Base-by-base conservation (phyloP, 1,140 invertebrate genomes). In the Diorhabda sublineata region DNA sequence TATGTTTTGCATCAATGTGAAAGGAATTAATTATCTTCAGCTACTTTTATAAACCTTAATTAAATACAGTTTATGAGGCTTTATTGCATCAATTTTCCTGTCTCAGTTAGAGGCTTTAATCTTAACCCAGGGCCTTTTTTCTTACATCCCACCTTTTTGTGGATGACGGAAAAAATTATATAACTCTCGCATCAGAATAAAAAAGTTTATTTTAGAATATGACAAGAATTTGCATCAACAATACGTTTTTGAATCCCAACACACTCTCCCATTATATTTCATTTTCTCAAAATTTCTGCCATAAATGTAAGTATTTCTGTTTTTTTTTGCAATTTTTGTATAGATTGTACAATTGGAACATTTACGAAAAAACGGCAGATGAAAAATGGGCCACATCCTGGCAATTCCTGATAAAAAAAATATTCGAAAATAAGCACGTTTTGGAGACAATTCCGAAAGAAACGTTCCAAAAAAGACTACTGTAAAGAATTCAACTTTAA, bases 221-320 rank as follows among this genome's bases (percentile, higher is more conserved):
- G 47, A 69, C 47, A 8, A 45, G 26, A 26, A 26, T 26, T 26
- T 62, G 58, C 11, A 11, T 68, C 61, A 3, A 72, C 45, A 66
- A 73, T 66, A 8, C 64, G 45, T 68, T 67, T 69, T 68, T 74
- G 69, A 8, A 75, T n/a, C 6, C 78, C 78, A 58, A 63, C 73
- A 68, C 75, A 62, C 59, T 68, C 74, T 65, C 77, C 79, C 42
- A 65, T 69, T 76, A 82, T 81, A 52, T 41, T 45, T 57, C 8
- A 65, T 65, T 52, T 69, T 26, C 6, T 56, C 1, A 61, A 62
- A 60, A 61, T 65, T n/a, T 65, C 58, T 42, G 45, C 8, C 45
- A 47, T 47, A 6, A 45, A 61, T 69, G 65, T 58, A 63, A 3
- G 47, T 56, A 67, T 41, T 52, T 52, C 45, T 9, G 3, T 7